These are phyloP conservation scores for Lycodopsis pacificus DNA, from an alignment of 2,797 vertebrate species.

Conservation along the genomic window DNA sequence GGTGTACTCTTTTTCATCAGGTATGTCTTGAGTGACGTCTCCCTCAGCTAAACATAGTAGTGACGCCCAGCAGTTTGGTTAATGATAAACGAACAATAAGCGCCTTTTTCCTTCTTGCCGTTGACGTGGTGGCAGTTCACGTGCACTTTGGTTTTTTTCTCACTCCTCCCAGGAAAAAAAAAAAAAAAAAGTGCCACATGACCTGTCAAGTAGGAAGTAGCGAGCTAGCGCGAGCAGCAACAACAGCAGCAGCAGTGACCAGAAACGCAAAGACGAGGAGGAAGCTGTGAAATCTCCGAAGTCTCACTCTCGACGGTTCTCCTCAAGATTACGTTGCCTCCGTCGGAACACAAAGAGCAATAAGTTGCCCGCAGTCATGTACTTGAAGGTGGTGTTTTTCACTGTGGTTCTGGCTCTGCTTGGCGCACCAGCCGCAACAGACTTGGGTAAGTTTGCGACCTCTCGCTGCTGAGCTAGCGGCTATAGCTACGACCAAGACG, in stretches of 20 bases:
- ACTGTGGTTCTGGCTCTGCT: constrained; percentile 61
- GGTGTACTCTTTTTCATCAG: neutral
- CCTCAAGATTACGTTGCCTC: neutral
- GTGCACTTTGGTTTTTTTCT: constrained; percentile 7
- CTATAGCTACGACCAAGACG: constrained; percentile 40
- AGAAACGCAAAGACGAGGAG: constrained; percentile 33
- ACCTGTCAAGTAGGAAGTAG: constrained; percentile 85
- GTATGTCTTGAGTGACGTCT: neutral
- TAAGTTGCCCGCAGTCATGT: constrained; percentile 69
- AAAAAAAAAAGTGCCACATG: constrained; percentile 77
- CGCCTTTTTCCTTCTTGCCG: neutral
- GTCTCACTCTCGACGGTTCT: constrained; percentile 44
- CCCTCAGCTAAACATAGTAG: neutral
- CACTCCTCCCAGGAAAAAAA: constrained; percentile 53
- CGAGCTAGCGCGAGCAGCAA: constrained; percentile 50
- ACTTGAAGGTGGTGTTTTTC: constrained; percentile 67
- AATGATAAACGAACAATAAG: neutral
- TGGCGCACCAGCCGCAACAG: constrained; percentile 48
- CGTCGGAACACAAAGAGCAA: constrained; percentile 5
- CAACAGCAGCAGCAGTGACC: constrained; percentile 25
- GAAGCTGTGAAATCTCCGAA: constrained; percentile 34
- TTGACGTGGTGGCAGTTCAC: constrained; percentile 25
- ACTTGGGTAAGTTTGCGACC: constrained; percentile 73
- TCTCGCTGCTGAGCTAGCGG: constrained; percentile 61
- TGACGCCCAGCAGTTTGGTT: neutral